Evolutionary conservation across 1,140 invertebrate species (phyloP).

Genomic region (Drosophila teissieri): DNA sequence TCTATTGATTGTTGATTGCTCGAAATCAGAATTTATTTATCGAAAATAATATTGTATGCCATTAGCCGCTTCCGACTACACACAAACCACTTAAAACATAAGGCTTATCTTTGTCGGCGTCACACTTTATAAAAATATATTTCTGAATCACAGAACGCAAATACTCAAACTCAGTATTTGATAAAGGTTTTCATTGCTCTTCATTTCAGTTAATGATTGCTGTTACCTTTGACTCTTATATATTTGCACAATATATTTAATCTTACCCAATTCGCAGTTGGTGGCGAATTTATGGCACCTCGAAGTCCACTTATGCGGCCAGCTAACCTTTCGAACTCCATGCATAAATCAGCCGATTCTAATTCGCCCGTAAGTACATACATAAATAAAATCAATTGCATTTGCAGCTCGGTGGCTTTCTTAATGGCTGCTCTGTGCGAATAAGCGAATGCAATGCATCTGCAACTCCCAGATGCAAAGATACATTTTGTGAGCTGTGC

Average conservation of each 20-base stretch:
- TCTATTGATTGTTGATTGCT: background rate
- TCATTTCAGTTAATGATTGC: too few relatives aligned
- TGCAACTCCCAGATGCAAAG: constrained; percentile 25
- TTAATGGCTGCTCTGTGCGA: background rate
- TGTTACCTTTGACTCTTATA: background rate
- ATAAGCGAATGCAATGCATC: constrained; percentile 35
- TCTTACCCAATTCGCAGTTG: too few relatives aligned
- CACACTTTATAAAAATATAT: background rate
- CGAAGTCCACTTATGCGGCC: constrained; percentile 47
- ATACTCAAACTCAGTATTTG: too few relatives aligned
- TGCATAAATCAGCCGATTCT: constrained; percentile 50
- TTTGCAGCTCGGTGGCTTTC: constrained; percentile 12
- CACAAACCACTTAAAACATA: background rate
- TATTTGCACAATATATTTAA: background rate
- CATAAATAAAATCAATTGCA: constrained; percentile 37
- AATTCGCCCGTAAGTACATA: constrained; percentile 21
- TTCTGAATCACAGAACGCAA: background rate
- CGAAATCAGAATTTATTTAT: background rate
- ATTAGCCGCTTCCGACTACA: background rate
- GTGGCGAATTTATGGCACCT: constrained; percentile 58
- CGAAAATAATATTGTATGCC: background rate
- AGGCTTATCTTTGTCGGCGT: background rate
- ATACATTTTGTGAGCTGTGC: constrained; percentile 43
- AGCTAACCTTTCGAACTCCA: background rate
- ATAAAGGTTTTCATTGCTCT: too few relatives aligned